Conservation (phyloP, 23 tunicate species). For the Aplidium turbinatum region DNA sequence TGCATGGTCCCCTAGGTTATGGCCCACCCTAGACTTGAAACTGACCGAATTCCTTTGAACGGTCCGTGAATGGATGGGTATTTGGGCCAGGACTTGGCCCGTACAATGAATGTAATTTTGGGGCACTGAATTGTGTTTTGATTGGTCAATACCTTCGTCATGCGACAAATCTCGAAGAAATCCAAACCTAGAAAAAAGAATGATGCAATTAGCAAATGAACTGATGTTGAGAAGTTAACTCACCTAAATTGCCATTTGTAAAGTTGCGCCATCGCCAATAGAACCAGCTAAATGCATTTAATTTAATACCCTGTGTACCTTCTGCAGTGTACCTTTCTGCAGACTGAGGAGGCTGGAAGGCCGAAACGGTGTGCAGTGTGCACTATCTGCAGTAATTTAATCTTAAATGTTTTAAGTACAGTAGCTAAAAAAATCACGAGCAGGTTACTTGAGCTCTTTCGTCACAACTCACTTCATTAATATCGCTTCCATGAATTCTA, state of each 20-base stretch:
- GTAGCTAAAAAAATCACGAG: no score
- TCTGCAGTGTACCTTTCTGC: no score
- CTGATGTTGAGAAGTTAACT: neutral
- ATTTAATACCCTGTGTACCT: no score
- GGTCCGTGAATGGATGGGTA: conserved; percentile 21
- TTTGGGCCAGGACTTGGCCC: conserved; percentile 64
- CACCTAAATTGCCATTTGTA: no score
- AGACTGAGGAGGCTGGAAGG: no score
- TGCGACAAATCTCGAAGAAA: conserved; percentile 27
- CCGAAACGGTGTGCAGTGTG: no score
- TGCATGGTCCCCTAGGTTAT: neutral
- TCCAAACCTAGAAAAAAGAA: conserved; percentile 36
- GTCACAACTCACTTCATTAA: conserved; percentile 30
- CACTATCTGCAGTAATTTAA: no score
- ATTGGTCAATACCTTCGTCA: neutral
- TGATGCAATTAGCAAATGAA: neutral
- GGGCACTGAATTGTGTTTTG: neutral
- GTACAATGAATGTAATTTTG: conserved; percentile 41
- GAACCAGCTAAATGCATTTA: no score
- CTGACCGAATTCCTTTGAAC: conserved; percentile 51
- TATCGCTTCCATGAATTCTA: conserved; percentile 56
- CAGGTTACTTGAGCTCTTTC: no score
- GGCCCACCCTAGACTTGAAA: neutral
- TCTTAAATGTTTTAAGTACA: no score
- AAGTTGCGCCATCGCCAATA: no score